Conservation (phyloP, 2,113 vertebrate genomes). For the Camelus bactrianus region DNA sequence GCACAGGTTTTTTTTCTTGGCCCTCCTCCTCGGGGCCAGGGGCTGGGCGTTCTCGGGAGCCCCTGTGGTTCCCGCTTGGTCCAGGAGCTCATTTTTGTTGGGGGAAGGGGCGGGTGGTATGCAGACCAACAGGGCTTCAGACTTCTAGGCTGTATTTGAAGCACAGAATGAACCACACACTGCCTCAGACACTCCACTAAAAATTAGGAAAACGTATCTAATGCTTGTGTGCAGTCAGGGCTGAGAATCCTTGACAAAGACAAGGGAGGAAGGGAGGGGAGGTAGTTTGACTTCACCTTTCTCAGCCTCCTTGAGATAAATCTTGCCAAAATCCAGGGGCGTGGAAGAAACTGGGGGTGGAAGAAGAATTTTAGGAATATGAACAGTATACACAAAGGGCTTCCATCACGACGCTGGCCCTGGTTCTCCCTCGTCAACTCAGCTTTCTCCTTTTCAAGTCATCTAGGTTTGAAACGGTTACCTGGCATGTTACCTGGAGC, state of each 20-base stretch:
- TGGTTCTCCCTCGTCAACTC: background rate
- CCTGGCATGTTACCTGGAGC: background rate
- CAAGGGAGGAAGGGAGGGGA: background rate
- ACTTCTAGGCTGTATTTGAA: background rate
- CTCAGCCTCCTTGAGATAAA: background rate
- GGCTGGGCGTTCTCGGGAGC: background rate
- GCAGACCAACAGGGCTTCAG: background rate
- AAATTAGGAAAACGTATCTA: background rate
- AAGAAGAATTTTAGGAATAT: background rate
- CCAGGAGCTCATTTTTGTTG: background rate
- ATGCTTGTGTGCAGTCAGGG: background rate
- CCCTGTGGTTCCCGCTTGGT: background rate
- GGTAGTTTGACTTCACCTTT: background rate
- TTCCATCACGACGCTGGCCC: background rate
- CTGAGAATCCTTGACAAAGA: background rate
- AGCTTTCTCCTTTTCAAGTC: background rate
- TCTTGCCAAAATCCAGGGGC: background rate
- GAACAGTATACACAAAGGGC: background rate
- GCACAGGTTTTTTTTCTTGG: background rate
- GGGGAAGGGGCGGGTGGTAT: background rate
- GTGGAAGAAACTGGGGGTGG: background rate
- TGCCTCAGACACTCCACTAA: background rate
- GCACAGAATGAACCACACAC: background rate
- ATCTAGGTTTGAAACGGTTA: background rate
- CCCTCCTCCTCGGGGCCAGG: background rate